Evolutionary conservation across 92 coral and sea anemone genomes (phyloP).

Genomic region (Porites divaricata): DNA sequence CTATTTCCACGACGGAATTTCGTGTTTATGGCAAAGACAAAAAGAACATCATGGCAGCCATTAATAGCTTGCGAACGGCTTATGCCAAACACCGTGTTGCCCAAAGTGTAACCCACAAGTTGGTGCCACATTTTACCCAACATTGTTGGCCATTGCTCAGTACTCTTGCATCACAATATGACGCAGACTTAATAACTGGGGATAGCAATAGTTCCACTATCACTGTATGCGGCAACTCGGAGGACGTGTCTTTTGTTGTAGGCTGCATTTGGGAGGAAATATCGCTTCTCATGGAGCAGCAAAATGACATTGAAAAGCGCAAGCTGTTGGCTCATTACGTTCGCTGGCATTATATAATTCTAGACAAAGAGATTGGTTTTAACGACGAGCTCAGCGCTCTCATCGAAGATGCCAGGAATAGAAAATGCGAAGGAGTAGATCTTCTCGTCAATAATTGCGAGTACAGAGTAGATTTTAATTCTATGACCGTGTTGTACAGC

Average conservation of each 20-base stretch:
- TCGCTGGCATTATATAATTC: constrained; percentile 65
- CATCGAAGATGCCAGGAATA: constrained; percentile 70
- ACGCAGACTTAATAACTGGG: constrained; percentile 46
- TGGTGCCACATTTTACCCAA: constrained; percentile 51
- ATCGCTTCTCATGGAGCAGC: constrained; percentile 51
- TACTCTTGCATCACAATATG: constrained; percentile 42
- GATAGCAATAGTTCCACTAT: constrained; percentile 36
- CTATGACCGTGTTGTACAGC: constrained; percentile 18
- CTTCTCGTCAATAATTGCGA: neutral
- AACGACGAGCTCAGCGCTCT: constrained; percentile 62
- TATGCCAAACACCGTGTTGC: constrained; percentile 38
- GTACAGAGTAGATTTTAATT: constrained; percentile 14
- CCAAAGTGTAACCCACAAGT: constrained; percentile 53
- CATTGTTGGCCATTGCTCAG: constrained; percentile 39
- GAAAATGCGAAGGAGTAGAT: neutral
- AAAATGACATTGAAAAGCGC: constrained; percentile 57
- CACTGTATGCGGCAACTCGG: constrained; percentile 65
- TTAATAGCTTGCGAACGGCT: neutral
- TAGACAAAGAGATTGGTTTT: constrained; percentile 35
- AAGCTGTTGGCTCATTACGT: constrained; percentile 64
- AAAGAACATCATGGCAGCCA: neutral
- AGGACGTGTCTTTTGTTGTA: constrained; percentile 63
- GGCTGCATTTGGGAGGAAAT: constrained; percentile 67
- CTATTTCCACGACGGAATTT: constrained; percentile 9
- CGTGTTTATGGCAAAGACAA: constrained; percentile 42